Conservation (phyloP, 1,140 invertebrate species). For the Stegodyphus dumicola region DNA sequence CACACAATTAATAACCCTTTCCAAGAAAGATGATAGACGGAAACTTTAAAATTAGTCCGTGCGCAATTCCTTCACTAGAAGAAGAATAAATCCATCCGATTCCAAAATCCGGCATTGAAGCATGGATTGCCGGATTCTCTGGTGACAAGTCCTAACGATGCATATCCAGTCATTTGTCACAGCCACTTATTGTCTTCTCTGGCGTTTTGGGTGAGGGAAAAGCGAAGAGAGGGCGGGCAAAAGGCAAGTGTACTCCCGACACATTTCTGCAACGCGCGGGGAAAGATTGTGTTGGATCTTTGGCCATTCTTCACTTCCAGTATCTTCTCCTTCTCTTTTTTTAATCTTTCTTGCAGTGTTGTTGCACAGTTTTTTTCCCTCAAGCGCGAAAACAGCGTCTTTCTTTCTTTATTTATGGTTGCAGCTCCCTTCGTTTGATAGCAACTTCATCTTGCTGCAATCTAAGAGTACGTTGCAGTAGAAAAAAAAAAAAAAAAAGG, state of each 20-base stretch:
- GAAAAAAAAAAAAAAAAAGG: not conserved
- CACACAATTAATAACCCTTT: constrained; percentile 24
- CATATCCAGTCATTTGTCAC: constrained; percentile 43
- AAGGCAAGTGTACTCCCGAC: not conserved
- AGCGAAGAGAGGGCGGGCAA: not conserved
- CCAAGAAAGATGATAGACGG: not conserved
- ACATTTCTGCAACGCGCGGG: constrained; percentile 5
- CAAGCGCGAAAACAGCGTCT: no score
- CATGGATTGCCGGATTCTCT: constrained; percentile 7
- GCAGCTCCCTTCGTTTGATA: constrained; percentile 2
- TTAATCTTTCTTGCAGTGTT: not conserved
- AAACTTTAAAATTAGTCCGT: constrained; percentile 23
- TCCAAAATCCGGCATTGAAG: not conserved
- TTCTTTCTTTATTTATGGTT: constrained; percentile 2
- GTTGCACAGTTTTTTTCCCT: no score
- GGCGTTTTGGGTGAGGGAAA: not conserved
- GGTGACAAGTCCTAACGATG: constrained; percentile 41
- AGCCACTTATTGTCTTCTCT: constrained; percentile 35
- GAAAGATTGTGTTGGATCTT: not conserved
- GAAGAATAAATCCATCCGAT: not conserved
- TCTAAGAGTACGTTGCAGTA: not conserved
- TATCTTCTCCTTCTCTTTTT: not conserved
- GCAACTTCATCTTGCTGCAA: constrained; percentile 11
- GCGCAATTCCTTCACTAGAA: constrained; percentile 1
- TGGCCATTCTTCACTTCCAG: constrained; percentile 6